Evolutionary conservation across 53 echinoderm and acorn worm species (phyloP).

Genomic region (Paracentrotus lividus): DNA sequence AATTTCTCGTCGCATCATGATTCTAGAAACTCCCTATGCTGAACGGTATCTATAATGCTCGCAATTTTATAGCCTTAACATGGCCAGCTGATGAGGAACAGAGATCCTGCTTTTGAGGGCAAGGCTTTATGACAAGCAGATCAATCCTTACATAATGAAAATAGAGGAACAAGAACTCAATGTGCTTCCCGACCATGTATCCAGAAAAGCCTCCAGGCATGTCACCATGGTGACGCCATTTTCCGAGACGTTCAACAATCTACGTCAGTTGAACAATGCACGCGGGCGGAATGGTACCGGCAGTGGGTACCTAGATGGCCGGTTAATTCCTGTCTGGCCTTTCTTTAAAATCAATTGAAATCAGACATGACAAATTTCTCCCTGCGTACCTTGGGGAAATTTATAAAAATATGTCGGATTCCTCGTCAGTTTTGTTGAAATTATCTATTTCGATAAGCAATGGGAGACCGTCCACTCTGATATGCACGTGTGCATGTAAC

Average conservation of each 20-base stretch:
- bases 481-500: not conserved
- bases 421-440: not conserved
- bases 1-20: too few relatives aligned
- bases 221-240: conserved; percentile 39
- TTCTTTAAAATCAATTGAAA: conserved; percentile 20
- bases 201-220: conserved; percentile 42
- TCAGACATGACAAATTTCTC: conserved; percentile 52
- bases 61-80: not conserved
- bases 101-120: not conserved
- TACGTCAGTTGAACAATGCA: conserved; percentile 54
- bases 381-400: conserved; percentile 30
- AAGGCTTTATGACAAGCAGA: not conserved
- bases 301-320: conserved; percentile 44
- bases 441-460: not conserved
- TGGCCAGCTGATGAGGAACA: not conserved
- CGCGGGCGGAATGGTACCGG: too few relatives aligned
- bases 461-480: not conserved
- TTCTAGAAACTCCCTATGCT: not conserved
- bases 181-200: conserved; percentile 32
- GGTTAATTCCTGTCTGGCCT: not conserved
- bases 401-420: conserved; percentile 11
- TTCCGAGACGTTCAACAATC: conserved; percentile 28
- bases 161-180: conserved; percentile 44
- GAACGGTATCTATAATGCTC: not conserved
- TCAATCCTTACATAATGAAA: not conserved